Percentiles rank a stretch among this genome's conserved stretches.
Evolutionary conservation across 2,797 vertebrate genomes (phyloP).

Genomic region (Dromococcyx pavoninus): DNA sequence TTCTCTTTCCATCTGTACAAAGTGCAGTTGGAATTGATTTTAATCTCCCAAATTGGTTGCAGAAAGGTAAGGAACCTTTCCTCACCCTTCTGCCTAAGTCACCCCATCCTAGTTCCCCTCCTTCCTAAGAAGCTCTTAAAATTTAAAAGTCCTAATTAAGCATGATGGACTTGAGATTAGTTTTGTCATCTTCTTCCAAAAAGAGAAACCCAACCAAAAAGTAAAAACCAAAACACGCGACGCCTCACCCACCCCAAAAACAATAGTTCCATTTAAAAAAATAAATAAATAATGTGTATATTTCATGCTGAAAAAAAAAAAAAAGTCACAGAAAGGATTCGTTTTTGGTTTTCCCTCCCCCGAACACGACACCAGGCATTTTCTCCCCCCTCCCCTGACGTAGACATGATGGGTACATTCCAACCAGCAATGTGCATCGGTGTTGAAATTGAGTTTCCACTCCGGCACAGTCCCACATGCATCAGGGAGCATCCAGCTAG

Average conservation of each 20-base stretch:
- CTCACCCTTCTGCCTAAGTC: background rate
- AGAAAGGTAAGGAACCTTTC: background rate
- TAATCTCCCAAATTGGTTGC: slow-evolving; percentile 67
- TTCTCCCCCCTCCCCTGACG: slow-evolving; percentile 67
- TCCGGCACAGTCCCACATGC: slow-evolving; percentile 89
- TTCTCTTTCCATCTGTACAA: slow-evolving; percentile 74
- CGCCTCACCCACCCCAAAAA: slow-evolving; percentile 49
- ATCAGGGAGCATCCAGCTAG: slow-evolving; percentile 84
- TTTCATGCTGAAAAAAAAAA: slow-evolving; percentile 60
- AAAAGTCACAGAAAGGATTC: slow-evolving; percentile 74
- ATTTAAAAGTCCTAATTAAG: slow-evolving; percentile 26
- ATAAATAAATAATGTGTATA: slow-evolving; percentile 80
- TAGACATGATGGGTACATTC: slow-evolving; percentile 54
- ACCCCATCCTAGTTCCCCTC: background rate
- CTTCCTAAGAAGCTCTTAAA: background rate
- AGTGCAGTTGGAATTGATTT: slow-evolving; percentile 80
- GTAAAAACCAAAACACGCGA: background rate
- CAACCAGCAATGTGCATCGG: slow-evolving; percentile 78
- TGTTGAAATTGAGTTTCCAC: slow-evolving; percentile 85
- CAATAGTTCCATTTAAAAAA: slow-evolving; percentile 68
- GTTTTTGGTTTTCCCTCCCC: slow-evolving; percentile 60
- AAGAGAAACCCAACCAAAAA: background rate
- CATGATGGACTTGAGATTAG: background rate
- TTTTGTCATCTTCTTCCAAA: slow-evolving; percentile 56
- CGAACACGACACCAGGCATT: slow-evolving; percentile 40